Base-by-base conservation (phyloP, 1,140 invertebrate genomes). In the Ceratina calcarata region DNA sequence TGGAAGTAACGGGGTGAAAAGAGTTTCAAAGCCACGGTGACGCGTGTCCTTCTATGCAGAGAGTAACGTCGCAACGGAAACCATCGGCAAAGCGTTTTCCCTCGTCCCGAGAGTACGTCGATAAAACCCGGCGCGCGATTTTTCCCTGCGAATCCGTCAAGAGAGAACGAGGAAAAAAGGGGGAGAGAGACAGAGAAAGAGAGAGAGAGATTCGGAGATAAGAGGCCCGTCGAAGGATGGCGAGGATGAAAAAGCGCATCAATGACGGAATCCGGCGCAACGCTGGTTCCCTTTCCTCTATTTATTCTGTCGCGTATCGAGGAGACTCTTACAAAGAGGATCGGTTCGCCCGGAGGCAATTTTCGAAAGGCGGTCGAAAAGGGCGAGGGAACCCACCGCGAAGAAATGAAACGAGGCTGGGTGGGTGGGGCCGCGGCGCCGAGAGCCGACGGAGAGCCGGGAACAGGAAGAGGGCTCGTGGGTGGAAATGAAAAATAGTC, bases 401-500 rank as follows among this genome's bases (percentile, higher is more conserved):
- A 76, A 65, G 24, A 61, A 37, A 64, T 55, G 22, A 73, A 58
- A 76, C 37, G 64, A 57, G n/a, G 49, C 1, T 60, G 18, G 18
- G n/a, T 6, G 24, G 27, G 45, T 3, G 62, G 51, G 51, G 37
- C 1, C 6, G 13, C 16, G 60, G 32, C 13, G 72, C 64, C 27
- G 27, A 32, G 69, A 70, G 71, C 32, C 83, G 65, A 81, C 18
- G 55, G 58, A 66, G 78, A 49, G 80, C 68, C 37, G 37, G 37
- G 6, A 45, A 45, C 37, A 45, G 37, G 37, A 45, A 45, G 49
- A 81, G 71, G 75, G 70, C 76, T 61, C 60, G 64, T 55, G 53
- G 37, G 62, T 81, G 78, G 66, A 86, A 78, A 86, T 86, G 84
- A 86, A 86, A 86, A 86, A 86, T 86, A 72, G 84, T 55, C 37